These are phyloP conservation scores for Galeopsomyia nigrocyanea DNA, from an alignment of 2,888 invertebrate species.

Conservation along the genomic window DNA sequence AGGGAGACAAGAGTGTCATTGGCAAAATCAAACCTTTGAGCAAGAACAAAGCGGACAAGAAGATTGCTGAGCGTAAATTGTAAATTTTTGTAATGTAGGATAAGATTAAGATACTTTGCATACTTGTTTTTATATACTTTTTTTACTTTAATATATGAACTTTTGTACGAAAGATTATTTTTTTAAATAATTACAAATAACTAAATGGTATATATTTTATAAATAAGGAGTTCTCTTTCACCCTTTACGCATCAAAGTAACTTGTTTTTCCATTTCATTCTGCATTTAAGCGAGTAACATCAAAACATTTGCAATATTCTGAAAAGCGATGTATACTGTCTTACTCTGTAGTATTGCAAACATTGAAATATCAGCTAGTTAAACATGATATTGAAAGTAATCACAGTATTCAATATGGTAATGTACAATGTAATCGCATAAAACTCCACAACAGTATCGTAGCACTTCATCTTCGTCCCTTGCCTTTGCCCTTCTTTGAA, in stretches of 20 bases:
- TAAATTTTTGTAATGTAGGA: background rate
- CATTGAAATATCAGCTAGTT: too few species aligned
- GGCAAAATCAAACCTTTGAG: conserved; percentile 21
- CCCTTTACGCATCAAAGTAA: too few species aligned
- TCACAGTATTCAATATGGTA: too few species aligned
- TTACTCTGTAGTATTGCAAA: background rate
- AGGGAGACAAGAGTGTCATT: background rate
- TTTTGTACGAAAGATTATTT: conserved; percentile 25
- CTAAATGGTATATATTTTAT: conserved; percentile 23
- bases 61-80: background rate
- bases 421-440: background rate
- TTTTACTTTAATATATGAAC: conserved; percentile 23
- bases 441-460: background rate
- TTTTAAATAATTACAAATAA: conserved; percentile 18
- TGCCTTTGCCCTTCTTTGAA: conserved; percentile 68
- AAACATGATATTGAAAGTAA: too few species aligned
- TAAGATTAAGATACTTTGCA: conserved; percentile 7
- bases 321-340: too few species aligned
- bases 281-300: too few species aligned
- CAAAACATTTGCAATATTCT: too few species aligned
- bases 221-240: background rate
- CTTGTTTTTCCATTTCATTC: background rate
- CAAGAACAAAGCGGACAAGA: conserved; percentile 16
- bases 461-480: conserved; percentile 66
- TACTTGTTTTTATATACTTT: conserved; percentile 31